These are phyloP conservation scores for Mesodorylaimus sp. DNA, from an alignment of 2,888 invertebrate species.

Conservation along the genomic window DNA sequence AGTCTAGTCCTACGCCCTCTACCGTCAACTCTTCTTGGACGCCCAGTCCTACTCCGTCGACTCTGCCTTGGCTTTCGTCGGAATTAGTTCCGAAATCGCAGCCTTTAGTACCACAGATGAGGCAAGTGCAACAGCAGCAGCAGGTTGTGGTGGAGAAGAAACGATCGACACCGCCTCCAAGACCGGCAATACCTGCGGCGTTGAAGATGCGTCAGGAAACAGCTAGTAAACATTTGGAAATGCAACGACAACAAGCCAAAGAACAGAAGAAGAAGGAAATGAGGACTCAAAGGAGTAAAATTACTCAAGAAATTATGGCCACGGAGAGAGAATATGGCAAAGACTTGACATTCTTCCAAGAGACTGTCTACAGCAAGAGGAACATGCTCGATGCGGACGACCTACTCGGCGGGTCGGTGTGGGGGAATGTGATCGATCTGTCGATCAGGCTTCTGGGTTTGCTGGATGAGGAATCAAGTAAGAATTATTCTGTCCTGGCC, in stretches of 20 bases:
- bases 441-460: background rate
- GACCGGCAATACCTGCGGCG: too few relatives aligned
- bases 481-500: background rate
- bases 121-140: too few relatives aligned
- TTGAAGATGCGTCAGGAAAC: background rate
- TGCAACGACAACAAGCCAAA: background rate
- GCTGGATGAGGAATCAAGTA: conserved; percentile 1
- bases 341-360: conserved; percentile 2
- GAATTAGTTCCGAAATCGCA: too few relatives aligned
- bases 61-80: too few relatives aligned
- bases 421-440: background rate
- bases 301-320: conserved; percentile 5
- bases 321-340: conserved; percentile 3
- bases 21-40: too few relatives aligned
- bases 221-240: background rate
- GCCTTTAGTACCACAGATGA: too few relatives aligned
- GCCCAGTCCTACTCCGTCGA: too few relatives aligned
- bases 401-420: background rate
- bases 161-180: too few relatives aligned
- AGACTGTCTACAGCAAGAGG: background rate
- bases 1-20: too few relatives aligned
- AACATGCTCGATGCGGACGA: background rate
- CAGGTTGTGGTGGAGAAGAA: too few relatives aligned
- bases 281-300: background rate
- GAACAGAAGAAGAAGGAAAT: background rate